A percentile compares a stretch with the other conserved stretches of the same genome.
These are phyloP conservation scores for Vulpes ferrilata DNA, from an alignment of 2,113 vertebrate species.

Conservation along the genomic window DNA sequence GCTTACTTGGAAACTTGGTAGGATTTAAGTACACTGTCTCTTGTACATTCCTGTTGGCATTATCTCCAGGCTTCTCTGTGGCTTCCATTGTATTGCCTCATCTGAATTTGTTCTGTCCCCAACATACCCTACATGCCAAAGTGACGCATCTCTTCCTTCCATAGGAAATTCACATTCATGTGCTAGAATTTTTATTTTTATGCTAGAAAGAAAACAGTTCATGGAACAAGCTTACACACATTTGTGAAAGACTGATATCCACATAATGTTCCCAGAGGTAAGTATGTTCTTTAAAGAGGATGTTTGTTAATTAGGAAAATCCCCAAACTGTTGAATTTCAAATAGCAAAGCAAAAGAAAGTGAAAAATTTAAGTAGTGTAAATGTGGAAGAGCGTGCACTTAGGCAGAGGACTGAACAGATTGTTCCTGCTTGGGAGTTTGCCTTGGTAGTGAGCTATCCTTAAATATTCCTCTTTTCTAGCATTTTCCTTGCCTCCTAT, in stretches of 20 bases:
- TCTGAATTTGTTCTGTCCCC: not conserved
- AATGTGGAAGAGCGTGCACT: not conserved
- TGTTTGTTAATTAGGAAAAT: slow-evolving; percentile 58
- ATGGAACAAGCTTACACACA: not conserved
- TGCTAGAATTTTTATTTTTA: not conserved
- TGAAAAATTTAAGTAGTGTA: not conserved
- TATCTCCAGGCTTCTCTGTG: not conserved
- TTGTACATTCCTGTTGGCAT: not conserved
- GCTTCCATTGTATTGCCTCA: not conserved
- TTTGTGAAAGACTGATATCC: not conserved
- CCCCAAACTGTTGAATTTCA: not conserved
- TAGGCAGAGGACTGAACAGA: not conserved
- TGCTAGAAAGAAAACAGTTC: not conserved
- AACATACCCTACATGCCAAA: not conserved
- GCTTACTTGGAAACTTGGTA: not conserved
- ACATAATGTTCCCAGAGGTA: not conserved
- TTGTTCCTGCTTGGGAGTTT: not conserved
- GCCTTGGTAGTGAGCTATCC: not conserved
- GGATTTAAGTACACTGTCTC: not conserved
- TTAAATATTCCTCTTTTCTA: not conserved
- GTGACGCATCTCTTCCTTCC: not conserved
- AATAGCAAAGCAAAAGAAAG: not conserved
- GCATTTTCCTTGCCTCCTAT: not conserved
- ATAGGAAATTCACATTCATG: not conserved
- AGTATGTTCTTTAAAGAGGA: not conserved